Conservation (phyloP, 1,140 invertebrate genomes). For the Akabosia matsudoensis region DNA sequence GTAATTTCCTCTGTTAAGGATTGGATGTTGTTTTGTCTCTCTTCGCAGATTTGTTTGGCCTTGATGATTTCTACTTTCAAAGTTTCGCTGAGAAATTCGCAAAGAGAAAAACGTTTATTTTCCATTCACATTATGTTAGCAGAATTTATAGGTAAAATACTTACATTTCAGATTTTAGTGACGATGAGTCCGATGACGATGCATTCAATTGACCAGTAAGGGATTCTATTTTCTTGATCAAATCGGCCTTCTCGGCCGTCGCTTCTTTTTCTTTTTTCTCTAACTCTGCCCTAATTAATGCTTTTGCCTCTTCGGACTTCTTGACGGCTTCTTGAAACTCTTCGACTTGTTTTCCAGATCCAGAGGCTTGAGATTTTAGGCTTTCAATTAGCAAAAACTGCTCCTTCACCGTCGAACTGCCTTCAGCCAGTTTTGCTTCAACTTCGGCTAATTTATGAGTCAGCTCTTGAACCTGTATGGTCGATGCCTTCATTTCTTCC, state of each 20-base stretch:
- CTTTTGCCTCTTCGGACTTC: slow-evolving; percentile 50
- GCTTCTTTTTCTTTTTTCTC: background rate
- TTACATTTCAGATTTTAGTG: background rate
- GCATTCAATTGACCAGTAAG: background rate
- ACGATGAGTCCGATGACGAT: background rate
- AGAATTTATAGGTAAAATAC: background rate
- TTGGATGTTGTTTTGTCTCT: background rate
- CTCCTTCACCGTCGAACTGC: background rate
- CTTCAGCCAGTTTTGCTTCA: background rate
- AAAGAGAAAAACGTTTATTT: background rate
- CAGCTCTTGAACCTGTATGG: background rate
- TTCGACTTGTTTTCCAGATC: slow-evolving; percentile 34
- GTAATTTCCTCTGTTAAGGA: background rate
- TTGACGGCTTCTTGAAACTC: slow-evolving; percentile 53
- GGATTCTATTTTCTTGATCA: background rate
- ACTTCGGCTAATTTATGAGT: background rate
- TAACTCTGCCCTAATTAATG: background rate
- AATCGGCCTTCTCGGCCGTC: background rate
- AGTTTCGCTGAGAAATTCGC: background rate
- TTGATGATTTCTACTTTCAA: background rate
- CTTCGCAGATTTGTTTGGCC: background rate
- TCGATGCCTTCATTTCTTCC: slow-evolving; percentile 30
- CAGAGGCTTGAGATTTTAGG: slow-evolving; percentile 37
- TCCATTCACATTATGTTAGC: background rate
- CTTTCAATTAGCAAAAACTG: slow-evolving; percentile 29